Evolutionary conservation across 2,797 vertebrate genomes (phyloP), one percentile per base, ranked within the genome.

Genomic region (Anguilla megastoma): DNA sequence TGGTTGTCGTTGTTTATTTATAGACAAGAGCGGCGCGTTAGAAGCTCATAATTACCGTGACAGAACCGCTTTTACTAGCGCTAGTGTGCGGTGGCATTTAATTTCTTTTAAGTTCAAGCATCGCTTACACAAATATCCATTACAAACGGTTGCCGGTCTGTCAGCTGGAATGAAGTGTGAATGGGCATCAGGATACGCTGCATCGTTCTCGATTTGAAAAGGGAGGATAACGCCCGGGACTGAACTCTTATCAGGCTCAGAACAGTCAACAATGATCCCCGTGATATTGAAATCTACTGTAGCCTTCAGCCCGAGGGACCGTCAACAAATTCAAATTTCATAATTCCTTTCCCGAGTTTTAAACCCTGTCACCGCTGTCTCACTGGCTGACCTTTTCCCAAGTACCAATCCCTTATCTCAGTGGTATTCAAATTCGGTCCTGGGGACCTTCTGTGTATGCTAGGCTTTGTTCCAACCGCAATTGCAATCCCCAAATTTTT

Each of bases 201-300:
- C 79, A 50, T 82, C 79, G 18, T 82, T 50, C 79, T 82, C 79
- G 9, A 82, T 82, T 82, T 82, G 24, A 82, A 82, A 82, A 48
- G 45, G 8, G 5, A 48, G 45, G 45, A 50, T 82, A 82, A 82
- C 45, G 79, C 41, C 45, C 12, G 21, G 45, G 79, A 82, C 41
- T 10, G 16, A 76, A 50, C 82, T 74, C 87, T 88, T 88, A 88
- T 88, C 87, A 85, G 87, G 16, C 58, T 36, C n/a, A 21, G 82
- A 33, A 41, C 48, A 88, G 84, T 88, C 82, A 56, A 63, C 84
- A 88, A 58, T 85, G 87, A 88, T 85, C 83, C 85, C 48, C 63
- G 48, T 85, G 87, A 56, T 83, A 88, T 58, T 85, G 63, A 88
- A 63, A 85, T 88, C 83, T 85, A 56, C 60, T 71, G 48, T 74